Base-by-base conservation (phyloP, 2,113 vertebrate species). In the Trogon melanurus region DNA sequence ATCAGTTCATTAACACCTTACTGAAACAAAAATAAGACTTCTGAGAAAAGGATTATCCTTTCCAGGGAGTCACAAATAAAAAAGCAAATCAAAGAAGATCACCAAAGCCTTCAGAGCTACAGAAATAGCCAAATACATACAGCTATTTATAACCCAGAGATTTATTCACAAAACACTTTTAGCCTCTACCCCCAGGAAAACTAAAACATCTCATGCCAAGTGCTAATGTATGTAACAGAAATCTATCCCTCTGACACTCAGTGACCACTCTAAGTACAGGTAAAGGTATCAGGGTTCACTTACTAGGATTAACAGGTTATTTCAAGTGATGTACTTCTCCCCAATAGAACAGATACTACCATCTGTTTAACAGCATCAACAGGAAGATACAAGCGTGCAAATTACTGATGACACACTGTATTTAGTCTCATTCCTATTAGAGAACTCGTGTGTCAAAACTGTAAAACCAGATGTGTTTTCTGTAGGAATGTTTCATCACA, bases 251-350 rank as follows among this genome's bases (percentile, higher is more conserved):
- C 70, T 75, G 27, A n/a, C 50, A 32, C 58, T 85, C 9, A 53
- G n/a, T 20, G 66, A 76, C 41, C 34, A 19, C 36, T 50, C 22
- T 27, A 65, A 81, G 60, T 11, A 9, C 45, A 53, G 76, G 48
- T 91, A 67, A 81, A 92, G 84, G 81, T 71, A 86, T 11, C 5
- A 36, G 74, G 75, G 91, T 36, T 91, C 90, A 62, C 50, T 91
- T 57, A 65, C 79, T 73, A n/a, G 65, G 91, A 96, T 95, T 96
- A 95, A 79, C 69, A 89, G 70, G 87, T 93, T 95, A 93, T 92
- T 87, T 95, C 91, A 79, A 92, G 91, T 47, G 70, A 74, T 67
- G 61, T 5, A 34, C 32, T 81, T 75, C 94, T 89, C 65, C 23
- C 45, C 53, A 29, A 44, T 74, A 91, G 58, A 94, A 87, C 50